Evolutionary conservation across 2,888 invertebrate genomes (phyloP), one percentile per base, ranked within the genome.

Genomic region (Apotomis capreana): DNA sequence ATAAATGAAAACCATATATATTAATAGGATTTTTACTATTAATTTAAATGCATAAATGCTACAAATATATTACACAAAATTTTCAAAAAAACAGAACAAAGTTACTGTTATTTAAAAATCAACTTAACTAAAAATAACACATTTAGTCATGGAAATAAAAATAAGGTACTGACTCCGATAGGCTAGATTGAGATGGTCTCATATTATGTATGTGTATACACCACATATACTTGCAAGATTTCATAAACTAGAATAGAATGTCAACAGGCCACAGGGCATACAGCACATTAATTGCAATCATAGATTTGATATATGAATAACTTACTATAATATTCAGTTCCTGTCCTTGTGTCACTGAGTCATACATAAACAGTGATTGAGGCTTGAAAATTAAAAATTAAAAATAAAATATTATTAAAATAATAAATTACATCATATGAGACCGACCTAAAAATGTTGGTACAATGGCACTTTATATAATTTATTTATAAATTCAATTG

Each of bases 41-140:
- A 73, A 69, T 73, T 73, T 73, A 73, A 73, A 73, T 73, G 73
- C 73, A 69, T 73, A 69, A 69, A 73, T 61, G 73, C 73, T 69
- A 73, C 72, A 73, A 73, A 73, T 73, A 73, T 73, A 69, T 64
- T 69, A 73, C 73, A 73, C 73, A 73, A 73, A 63, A 72, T 26
- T 55, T 60, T 61, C 49, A 52, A 62, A 69, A 69, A 69, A 73
- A 63, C 60, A 65, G 64, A 65, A 69, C 64, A 73, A n/a, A 37
- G 55, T 70, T 59, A 73, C 51, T 52, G 57, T 62, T 68, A 59
- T 52, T 64, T 13, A 73, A 68, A 52, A 73, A 63, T 54, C 54
- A 73, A 26, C 62, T 68, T 62, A 73, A 69, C 15, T 69, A 55
- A 69, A 69, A 55, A 54, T 69, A 72, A 59, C 63, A 59, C 51